Evolutionary conservation across 2,113 vertebrate species (phyloP).

Genomic region (Peromyscus californicus): DNA sequence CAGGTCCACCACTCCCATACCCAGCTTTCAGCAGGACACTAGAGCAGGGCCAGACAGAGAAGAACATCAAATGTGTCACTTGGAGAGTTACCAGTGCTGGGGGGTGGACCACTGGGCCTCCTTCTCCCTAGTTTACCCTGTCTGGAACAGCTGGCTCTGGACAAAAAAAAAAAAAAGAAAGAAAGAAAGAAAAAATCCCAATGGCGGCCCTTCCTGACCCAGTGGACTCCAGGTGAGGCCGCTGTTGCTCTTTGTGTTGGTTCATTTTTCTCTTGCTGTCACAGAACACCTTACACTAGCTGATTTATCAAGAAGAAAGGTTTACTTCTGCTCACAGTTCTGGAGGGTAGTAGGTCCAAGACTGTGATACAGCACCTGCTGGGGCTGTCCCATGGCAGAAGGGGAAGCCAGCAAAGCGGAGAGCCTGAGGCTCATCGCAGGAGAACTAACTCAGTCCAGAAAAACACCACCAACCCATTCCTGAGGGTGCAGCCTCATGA

Average conservation of each 20-base stretch:
- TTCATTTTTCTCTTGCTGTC: not conserved
- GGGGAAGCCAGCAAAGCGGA: fast-evolving
- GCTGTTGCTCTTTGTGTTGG: not conserved
- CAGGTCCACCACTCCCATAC: not conserved
- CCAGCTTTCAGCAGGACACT: not conserved
- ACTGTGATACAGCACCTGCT: not conserved
- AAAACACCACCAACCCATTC: not conserved
- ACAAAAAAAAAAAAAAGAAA: not conserved
- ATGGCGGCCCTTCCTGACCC: not conserved
- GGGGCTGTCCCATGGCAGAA: not conserved
- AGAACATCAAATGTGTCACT: not conserved
- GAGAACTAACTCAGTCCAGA: not conserved
- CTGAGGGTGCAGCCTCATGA: not conserved
- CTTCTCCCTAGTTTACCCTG: not conserved
- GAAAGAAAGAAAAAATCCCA: too few species aligned
- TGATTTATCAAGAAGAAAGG: not conserved
- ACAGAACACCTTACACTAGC: not conserved
- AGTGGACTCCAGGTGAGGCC: not conserved
- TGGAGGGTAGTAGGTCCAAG: not conserved
- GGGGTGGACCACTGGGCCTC: not conserved
- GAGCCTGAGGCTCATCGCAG: not conserved
- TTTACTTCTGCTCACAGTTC: not conserved
- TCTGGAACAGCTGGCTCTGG: not conserved
- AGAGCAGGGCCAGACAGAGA: not conserved
- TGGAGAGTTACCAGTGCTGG: not conserved